A percentile compares a stretch with the other conserved stretches of the same genome.
Conservation (phyloP, 2,888 invertebrate genomes). For the Erannis defoliaria region DNA sequence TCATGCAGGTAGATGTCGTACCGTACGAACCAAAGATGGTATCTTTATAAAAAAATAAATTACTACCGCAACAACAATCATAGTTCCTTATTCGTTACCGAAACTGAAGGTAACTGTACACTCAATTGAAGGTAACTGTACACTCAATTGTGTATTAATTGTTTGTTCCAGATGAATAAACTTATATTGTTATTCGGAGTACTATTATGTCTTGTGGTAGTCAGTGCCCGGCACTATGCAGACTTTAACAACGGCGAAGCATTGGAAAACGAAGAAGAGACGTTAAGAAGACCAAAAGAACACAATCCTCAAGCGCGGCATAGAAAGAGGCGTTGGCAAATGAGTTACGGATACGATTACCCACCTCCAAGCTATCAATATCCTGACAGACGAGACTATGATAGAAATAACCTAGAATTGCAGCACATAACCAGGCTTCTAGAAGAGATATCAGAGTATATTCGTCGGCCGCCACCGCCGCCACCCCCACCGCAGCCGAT, state of each 20-base stretch:
- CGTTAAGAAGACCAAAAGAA: conserved; percentile 47
- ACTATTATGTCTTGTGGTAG: conserved; percentile 56
- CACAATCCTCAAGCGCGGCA: conserved; percentile 56
- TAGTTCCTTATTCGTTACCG: conserved; percentile 23
- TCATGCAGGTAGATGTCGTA: neutral
- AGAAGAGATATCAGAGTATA: conserved; percentile 65
- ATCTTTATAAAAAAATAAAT: conserved; percentile 3
- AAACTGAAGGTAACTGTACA: conserved; percentile 37
- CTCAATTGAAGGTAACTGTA: conserved; percentile 36
- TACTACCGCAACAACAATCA: neutral
- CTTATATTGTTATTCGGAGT: conserved; percentile 55
- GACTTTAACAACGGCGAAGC: conserved; percentile 54
- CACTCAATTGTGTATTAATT: conserved; percentile 39
- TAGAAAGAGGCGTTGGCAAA: conserved; percentile 65
- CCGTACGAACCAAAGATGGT: too few species aligned
- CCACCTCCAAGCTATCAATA: conserved; percentile 58
- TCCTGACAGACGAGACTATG: conserved; percentile 62
- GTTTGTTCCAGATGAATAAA: conserved; percentile 70
- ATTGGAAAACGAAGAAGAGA: conserved; percentile 46
- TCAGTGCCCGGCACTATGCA: conserved; percentile 58
- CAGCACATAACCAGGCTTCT: conserved; percentile 64
- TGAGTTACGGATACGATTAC: conserved; percentile 66
- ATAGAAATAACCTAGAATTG: conserved; percentile 61
- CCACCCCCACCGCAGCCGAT: conserved; percentile 68
- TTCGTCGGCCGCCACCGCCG: conserved; percentile 57